Conservation (phyloP, 2,113 vertebrate species). For the Catharus bicknelli region DNA sequence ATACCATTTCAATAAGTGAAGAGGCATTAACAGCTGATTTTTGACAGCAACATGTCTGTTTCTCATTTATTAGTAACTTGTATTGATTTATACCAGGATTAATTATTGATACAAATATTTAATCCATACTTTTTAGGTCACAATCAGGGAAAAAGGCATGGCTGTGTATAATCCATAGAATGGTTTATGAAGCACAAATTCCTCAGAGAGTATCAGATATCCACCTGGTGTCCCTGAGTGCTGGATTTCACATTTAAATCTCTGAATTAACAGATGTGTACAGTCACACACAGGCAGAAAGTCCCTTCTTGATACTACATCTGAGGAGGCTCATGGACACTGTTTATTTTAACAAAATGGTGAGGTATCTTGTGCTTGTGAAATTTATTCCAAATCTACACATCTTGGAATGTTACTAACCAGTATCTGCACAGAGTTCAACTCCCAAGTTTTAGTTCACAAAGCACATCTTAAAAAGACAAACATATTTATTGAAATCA, state of each 20-base stretch:
- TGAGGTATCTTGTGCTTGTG: not conserved
- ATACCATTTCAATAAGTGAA: not conserved
- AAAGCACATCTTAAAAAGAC: not conserved
- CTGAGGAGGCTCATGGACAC: not conserved
- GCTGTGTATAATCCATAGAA: conserved; percentile 23
- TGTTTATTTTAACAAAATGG: conserved; percentile 14
- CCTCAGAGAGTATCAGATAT: conserved; percentile 27
- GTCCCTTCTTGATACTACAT: not conserved
- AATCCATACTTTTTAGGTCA: conserved; percentile 32
- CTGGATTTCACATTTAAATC: conserved; percentile 39
- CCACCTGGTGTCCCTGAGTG: conserved; percentile 28
- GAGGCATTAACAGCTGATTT: conserved; percentile 7
- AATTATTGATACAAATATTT: conserved; percentile 35
- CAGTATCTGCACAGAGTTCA: not conserved
- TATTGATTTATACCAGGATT: conserved; percentile 26
- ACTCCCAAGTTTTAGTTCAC: not conserved
- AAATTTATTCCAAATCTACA: conserved; percentile 12
- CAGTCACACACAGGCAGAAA: not conserved
- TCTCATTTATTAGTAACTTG: conserved; percentile 25
- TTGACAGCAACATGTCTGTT: not conserved
- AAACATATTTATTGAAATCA: not conserved
- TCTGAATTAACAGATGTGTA: conserved; percentile 46
- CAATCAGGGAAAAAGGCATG: not conserved
- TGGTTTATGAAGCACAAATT: conserved; percentile 22
- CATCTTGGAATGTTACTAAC: not conserved